Evolutionary conservation across 1,140 invertebrate species (phyloP).

Genomic region (Lepidurus apus): DNA sequence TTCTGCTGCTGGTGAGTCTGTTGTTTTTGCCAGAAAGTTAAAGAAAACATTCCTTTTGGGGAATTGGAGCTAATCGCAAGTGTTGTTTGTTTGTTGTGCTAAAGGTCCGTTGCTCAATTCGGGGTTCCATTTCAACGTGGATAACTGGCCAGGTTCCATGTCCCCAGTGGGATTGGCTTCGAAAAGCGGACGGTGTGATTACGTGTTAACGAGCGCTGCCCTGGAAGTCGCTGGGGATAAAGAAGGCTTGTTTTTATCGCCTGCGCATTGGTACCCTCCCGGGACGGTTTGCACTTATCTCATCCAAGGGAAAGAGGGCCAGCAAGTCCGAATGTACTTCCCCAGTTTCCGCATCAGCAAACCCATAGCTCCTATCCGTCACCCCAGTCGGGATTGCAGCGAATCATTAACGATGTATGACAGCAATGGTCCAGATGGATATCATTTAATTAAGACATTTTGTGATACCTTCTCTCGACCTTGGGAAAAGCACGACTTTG

Average conservation of each 20-base stretch:
- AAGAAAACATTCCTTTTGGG: not conserved
- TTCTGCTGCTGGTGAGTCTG: constrained; percentile 59
- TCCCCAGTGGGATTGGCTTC: constrained; percentile 26
- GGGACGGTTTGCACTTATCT: constrained; percentile 84
- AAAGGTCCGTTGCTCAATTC: constrained; percentile 75
- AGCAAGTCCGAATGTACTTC: constrained; percentile 80
- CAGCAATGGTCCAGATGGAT: constrained; percentile 73
- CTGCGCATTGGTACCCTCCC: constrained; percentile 86
- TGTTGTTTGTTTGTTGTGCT: constrained; percentile 26
- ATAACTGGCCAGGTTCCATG: constrained; percentile 84
- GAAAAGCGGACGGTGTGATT: constrained; percentile 30
- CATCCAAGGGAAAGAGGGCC: constrained; percentile 71
- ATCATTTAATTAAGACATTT: constrained; percentile 81
- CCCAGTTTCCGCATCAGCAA: constrained; percentile 82
- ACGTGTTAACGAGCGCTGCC: constrained; percentile 64
- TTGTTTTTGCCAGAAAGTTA: not conserved
- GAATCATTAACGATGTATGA: constrained; percentile 84
- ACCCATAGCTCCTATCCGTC: constrained; percentile 64
- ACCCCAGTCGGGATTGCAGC: constrained; percentile 72
- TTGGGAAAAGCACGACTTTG: constrained; percentile 86
- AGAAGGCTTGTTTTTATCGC: constrained; percentile 71
- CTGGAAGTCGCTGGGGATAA: constrained; percentile 65
- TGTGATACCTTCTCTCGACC: constrained; percentile 85
- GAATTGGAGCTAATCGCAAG: not conserved
- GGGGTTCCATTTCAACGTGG: constrained; percentile 88